phyloP scores from a whole-genome alignment of 2,888 invertebrate species.

The Drosophila melanosoma region DNA sequence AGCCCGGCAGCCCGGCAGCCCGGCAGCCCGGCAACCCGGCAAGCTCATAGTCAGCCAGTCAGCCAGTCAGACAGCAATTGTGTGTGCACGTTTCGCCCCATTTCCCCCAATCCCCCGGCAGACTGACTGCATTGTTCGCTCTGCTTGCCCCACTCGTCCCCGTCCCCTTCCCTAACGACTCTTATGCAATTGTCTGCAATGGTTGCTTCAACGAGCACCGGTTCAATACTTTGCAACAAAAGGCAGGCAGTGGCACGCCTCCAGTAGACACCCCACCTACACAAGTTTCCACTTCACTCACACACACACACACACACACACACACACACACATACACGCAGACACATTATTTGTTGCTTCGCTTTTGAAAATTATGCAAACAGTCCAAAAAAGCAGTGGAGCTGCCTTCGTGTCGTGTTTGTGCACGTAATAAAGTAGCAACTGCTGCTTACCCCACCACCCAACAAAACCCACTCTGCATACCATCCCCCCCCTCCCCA shows the following conservation, averaged over 20 bases:
- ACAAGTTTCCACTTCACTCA: neutral
- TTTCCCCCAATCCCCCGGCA: neutral
- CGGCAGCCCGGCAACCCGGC: neutral
- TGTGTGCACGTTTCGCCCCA: slow-evolving; percentile 32
- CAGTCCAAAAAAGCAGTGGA: slow-evolving; percentile 40
- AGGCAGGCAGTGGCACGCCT: slow-evolving; percentile 3
- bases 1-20: slow-evolving; percentile 3
- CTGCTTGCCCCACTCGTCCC: neutral
- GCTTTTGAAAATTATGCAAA: slow-evolving; percentile 68
- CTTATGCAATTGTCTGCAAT: slow-evolving; percentile 43
- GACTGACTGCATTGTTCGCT: slow-evolving; percentile 14
- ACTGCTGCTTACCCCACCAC: slow-evolving; percentile 3
- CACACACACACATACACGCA: neutral
- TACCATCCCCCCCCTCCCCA: neutral
- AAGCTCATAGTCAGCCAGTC: neutral
- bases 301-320: neutral
- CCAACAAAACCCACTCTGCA: neutral
- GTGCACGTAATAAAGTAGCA: slow-evolving; percentile 54
- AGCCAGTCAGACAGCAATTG: slow-evolving; percentile 41
- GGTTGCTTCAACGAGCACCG: slow-evolving; percentile 25
- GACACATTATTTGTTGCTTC: slow-evolving; percentile 63
- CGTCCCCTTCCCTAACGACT: slow-evolving; percentile 2
- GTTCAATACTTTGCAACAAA: slow-evolving; percentile 55
- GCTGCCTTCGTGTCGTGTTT: slow-evolving; percentile 43
- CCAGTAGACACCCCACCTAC: neutral